Percentiles rank a stretch among this genome's conserved stretches.
Evolutionary conservation across 2,113 vertebrate species (phyloP).

Genomic region (Mohoua ochrocephala): DNA sequence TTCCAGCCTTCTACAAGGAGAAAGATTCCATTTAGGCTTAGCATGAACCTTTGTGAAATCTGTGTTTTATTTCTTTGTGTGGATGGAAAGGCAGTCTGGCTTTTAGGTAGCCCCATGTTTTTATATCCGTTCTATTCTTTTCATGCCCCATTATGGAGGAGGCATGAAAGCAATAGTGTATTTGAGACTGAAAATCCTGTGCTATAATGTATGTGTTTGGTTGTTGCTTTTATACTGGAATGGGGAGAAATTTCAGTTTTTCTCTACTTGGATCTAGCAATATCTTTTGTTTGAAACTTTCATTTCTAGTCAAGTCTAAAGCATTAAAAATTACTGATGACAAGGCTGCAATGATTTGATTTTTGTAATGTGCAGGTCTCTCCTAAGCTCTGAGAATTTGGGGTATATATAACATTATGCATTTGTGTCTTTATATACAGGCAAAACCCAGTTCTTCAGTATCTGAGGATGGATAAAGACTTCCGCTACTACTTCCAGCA

Average conservation of each 20-base stretch:
- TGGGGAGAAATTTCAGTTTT: background rate
- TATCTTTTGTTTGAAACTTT: background rate
- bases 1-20: background rate
- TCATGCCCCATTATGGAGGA: background rate
- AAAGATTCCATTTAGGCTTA: background rate
- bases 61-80: background rate
- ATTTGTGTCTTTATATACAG: conserved; percentile 66
- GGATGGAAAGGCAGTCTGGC: background rate
- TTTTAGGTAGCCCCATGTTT: background rate
- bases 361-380: background rate
- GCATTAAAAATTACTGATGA: background rate
- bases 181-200: background rate
- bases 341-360: background rate
- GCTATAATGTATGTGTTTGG: background rate
- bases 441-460: conserved; percentile 56
- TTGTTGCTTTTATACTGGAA: background rate
- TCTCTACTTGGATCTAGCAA: background rate
- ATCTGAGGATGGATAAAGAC: conserved; percentile 85
- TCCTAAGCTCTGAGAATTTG: background rate
- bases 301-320: background rate
- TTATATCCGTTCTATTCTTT: background rate
- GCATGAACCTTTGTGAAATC: background rate
- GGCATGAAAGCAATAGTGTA: background rate
- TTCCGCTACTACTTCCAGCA: conserved; percentile 99
- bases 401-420: background rate